phyloP scores from a whole-genome alignment of 2,113 vertebrate species.

The Notarius lentiginosus region DNA sequence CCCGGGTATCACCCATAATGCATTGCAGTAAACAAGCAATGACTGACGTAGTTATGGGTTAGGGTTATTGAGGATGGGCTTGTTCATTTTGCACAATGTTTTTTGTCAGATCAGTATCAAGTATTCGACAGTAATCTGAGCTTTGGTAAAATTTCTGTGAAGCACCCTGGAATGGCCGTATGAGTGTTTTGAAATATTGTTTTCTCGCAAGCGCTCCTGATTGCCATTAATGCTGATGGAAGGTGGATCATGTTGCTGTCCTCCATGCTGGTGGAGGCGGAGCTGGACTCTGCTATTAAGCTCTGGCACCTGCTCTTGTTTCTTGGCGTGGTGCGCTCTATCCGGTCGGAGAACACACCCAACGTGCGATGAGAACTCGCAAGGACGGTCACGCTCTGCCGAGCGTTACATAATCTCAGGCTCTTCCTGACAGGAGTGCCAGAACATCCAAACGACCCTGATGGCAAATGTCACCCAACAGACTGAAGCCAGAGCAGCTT shows the following conservation, averaged over 20 bases:
- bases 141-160: background rate
- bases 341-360: background rate
- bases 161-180: too few species aligned
- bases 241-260: background rate
- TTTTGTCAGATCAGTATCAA: background rate
- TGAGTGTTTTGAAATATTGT: background rate
- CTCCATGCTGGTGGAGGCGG: background rate
- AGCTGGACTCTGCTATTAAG: conserved; percentile 33
- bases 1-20: too few species aligned
- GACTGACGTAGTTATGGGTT: too few species aligned
- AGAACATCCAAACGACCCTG: conserved; percentile 8
- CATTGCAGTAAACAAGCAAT: too few species aligned
- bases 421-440: conserved; percentile 32
- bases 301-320: conserved; percentile 39
- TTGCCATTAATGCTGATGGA: background rate
- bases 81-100: background rate
- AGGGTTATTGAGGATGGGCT: too few species aligned
- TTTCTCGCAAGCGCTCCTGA: background rate
- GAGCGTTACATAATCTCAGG: conserved; percentile 37
- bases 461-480: background rate
- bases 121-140: background rate
- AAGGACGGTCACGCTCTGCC: conserved; percentile 31
- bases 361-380: conserved; percentile 32
- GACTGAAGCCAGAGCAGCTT: conserved; percentile 37
- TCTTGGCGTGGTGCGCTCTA: conserved; percentile 20